Evolutionary conservation across 2,888 invertebrate genomes (phyloP).

Genomic region (Linyphia triangularis): DNA sequence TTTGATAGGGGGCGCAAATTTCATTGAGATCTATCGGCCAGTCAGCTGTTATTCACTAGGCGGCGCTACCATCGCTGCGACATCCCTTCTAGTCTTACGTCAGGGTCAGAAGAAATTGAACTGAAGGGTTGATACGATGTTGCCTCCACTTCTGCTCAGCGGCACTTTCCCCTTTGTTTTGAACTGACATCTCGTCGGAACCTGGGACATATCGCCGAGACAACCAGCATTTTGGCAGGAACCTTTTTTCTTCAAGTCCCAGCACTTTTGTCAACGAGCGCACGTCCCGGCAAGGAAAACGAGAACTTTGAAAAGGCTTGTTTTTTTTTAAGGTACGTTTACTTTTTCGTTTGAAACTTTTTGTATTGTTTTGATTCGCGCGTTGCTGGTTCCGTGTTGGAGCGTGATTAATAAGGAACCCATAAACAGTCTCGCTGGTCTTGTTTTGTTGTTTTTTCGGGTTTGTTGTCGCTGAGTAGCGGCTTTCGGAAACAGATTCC

Average conservation of each 20-base stretch:
- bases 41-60: conserved; percentile 25
- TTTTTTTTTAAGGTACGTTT: not conserved
- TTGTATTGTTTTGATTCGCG: not conserved
- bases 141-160: not conserved
- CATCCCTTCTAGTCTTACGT: conserved; percentile 42
- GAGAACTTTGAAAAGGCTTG: not conserved
- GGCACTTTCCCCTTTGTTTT: conserved; percentile 23
- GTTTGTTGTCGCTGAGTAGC: too few relatives aligned
- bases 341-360: not conserved
- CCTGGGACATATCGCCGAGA: not conserved
- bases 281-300: not conserved
- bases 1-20: conserved; percentile 41
- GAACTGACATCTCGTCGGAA: conserved; percentile 10
- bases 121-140: conserved; percentile 11
- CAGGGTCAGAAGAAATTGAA: conserved; percentile 19
- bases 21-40: not conserved
- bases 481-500: not conserved
- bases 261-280: not conserved
- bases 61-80: conserved; percentile 60
- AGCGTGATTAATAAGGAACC: not conserved
- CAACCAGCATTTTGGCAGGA: not conserved
- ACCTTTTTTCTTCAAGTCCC: not conserved
- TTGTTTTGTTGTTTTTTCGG: not conserved
- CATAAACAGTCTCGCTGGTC: not conserved
- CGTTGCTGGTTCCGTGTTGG: not conserved